Evolutionary conservation across 2,888 invertebrate genomes (phyloP), one percentile per base, ranked within the genome.

Genomic region (Melolontha melolontha): DNA sequence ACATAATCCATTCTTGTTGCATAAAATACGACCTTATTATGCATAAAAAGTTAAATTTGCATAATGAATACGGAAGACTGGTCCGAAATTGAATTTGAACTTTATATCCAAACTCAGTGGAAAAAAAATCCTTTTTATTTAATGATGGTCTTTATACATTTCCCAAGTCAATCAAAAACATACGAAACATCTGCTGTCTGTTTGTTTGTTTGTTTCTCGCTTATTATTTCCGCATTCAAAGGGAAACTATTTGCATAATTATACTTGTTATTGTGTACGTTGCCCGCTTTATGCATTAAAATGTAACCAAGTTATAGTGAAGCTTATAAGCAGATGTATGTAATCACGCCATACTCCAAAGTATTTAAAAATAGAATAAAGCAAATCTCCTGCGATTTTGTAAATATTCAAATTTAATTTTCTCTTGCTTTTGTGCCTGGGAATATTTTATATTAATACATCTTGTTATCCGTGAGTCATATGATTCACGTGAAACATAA

Each of bases 181-280:
- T 40, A 16, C 34, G 6, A 27, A 62, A 47, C 39, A 62, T 47
- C 59, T 62, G 47, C 59, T 47, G 34, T 47, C 34, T 12, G 34
- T 34, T 34, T 10, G 34, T 34, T 34, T 16, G 59, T 62, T 62
- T 42, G 34, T n/a, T 62, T 62, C 27, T 47, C 34, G 59, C 59
- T 49, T 62, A 62, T 62, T 62, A 62, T 62, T 44, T 17, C 16
- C n/a, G 47, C 47, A 11, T 47, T 47, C 39, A 62, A 62, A 62
- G 47, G 34, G 47, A 62, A 16, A 34, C 14, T 29, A 62, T 62
- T 62, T 62, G 59, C 59, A 62, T 62, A 62, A 62, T 62, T 47
- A 12, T 39, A 39, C 59, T 62, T 47, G 34, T 42, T 57, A 29
- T 57, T 57, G 1, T 6, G 34, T 5, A 34, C 7, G 7, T 29